phyloP scores from a whole-genome alignment of 2,113 vertebrate species.

The Garra rufa region DNA sequence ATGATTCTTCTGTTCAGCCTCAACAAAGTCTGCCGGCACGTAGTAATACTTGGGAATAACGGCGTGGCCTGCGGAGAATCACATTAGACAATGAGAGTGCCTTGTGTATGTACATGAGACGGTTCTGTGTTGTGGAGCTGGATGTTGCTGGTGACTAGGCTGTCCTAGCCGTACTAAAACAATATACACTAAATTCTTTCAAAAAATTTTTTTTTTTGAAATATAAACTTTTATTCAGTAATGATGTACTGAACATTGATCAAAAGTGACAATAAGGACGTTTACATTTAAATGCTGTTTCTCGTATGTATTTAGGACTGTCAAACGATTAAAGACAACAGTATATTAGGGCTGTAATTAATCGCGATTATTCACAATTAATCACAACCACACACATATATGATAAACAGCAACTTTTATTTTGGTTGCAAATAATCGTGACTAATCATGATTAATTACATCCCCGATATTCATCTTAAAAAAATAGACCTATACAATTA shows the following conservation, averaged over 20 bases:
- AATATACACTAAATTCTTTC: not conserved
- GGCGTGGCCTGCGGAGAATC: constrained; percentile 78
- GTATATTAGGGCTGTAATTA: no score
- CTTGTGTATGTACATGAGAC: not conserved
- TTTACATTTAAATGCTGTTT: not conserved
- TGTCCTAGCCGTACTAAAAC: not conserved
- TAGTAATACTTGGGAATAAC: constrained; percentile 94
- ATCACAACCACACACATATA: no score
- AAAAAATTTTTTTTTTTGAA: not conserved
- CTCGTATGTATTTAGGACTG: no score
- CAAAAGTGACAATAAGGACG: not conserved
- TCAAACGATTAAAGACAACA: no score
- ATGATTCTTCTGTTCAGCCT: constrained; percentile 86
- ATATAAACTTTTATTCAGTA: not conserved
- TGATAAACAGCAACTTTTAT: no score
- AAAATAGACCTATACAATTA: no score
- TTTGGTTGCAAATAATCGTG: no score
- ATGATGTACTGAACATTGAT: not conserved
- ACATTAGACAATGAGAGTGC: not conserved
- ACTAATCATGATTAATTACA: no score
- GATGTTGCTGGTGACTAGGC: not conserved
- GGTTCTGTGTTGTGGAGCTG: not conserved
- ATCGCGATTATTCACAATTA: no score
- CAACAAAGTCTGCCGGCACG: constrained; percentile 94
- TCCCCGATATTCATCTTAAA: no score